Evolutionary conservation across 1,140 invertebrate species (phyloP).

Genomic region (Temnothorax curvispinosus): DNA sequence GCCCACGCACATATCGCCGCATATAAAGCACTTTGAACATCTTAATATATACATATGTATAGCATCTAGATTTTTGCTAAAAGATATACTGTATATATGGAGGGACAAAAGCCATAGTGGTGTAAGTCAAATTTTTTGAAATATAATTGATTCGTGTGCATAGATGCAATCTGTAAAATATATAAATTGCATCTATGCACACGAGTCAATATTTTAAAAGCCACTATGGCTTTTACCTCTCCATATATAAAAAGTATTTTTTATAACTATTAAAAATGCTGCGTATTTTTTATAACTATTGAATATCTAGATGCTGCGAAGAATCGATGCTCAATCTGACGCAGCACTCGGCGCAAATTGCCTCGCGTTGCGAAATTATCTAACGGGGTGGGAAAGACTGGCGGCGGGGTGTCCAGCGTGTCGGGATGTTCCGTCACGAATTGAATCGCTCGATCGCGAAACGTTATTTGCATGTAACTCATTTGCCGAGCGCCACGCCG

Average conservation of each 20-base stretch:
- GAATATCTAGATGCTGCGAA: neutral
- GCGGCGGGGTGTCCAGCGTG: neutral
- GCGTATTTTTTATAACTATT: no score
- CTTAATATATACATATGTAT: neutral
- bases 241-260: no score
- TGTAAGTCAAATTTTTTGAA: no score
- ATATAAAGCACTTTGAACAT: neutral
- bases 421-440: neutral
- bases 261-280: no score
- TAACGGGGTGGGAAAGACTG: neutral
- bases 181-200: no score
- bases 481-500: conserved; percentile 7
- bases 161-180: no score
- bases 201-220: no score
- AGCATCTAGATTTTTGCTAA: neutral
- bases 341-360: neutral
- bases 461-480: conserved; percentile 27
- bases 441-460: neutral
- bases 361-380: neutral
- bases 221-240: no score
- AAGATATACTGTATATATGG: neutral
- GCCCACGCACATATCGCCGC: neutral
- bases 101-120: no score
- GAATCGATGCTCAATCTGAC: neutral
- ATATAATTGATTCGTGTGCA: no score